Percentiles rank a stretch among this genome's conserved stretches.
Conservation (phyloP, 2,797 vertebrate genomes). For the Melopsittacus undulatus region DNA sequence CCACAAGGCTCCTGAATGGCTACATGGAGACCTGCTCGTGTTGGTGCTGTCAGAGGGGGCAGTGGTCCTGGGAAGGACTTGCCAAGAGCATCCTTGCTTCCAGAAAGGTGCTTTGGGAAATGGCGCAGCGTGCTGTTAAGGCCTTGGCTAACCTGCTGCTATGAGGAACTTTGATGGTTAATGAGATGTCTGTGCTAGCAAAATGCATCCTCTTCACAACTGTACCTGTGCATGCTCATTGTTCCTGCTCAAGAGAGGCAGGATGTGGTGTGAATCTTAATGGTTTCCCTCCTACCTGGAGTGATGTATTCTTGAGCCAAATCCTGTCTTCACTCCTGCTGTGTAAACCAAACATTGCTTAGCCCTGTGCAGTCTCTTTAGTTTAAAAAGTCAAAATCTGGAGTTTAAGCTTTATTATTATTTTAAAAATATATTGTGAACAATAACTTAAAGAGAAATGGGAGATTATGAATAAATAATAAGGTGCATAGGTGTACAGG, state of each 20-base stretch:
- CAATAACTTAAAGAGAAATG: constrained; percentile 8
- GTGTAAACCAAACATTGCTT: not conserved
- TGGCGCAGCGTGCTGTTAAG: rapidly evolving
- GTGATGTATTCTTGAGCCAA: not conserved
- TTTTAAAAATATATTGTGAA: not conserved
- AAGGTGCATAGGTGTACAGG: constrained; percentile 20
- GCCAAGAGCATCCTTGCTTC: not conserved
- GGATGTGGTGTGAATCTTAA: not conserved
- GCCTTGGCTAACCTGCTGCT: not conserved
- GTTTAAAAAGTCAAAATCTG: not conserved
- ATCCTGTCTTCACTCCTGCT: not conserved
- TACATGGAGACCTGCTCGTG: not conserved
- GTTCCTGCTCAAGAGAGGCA: not conserved
- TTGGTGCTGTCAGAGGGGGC: rapidly evolving
- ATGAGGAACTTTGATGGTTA: not conserved
- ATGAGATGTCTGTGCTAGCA: not conserved
- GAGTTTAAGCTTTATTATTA: not conserved
- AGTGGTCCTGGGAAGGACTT: not conserved
- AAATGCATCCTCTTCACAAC: not conserved
- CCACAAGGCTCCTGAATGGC: not conserved
- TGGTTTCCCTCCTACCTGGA: not conserved
- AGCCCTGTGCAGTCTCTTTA: not conserved
- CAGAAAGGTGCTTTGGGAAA: not conserved
- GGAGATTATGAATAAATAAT: constrained; percentile 20
- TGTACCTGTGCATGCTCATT: not conserved